Percentiles rank a stretch among this genome's conserved stretches.
Conservation (phyloP, 1,140 invertebrate species). For the Micrasema minimum region DNA sequence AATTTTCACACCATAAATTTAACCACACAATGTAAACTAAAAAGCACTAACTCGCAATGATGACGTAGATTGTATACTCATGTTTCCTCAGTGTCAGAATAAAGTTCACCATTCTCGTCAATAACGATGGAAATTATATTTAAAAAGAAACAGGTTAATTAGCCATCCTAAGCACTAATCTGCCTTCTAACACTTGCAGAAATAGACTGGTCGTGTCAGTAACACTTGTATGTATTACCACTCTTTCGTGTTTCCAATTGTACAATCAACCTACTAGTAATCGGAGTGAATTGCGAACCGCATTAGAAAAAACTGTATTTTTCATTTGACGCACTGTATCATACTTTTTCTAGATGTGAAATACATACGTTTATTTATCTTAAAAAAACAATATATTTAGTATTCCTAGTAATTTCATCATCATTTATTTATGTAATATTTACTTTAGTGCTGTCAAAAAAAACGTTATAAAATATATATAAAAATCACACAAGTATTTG, state of each 20-base stretch:
- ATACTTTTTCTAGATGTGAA: too few relatives aligned
- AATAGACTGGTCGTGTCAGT: slow-evolving; percentile 16
- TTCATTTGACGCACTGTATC: too few relatives aligned
- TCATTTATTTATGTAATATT: too few relatives aligned
- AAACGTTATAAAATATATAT: too few relatives aligned
- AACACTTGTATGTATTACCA: slow-evolving; percentile 5
- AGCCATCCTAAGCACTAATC: slow-evolving; percentile 16
- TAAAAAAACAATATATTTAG: too few relatives aligned
- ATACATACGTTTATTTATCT: too few relatives aligned
- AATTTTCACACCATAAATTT: too few relatives aligned
- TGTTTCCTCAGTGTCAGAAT: slow-evolving; percentile 30
- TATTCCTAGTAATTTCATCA: too few relatives aligned
- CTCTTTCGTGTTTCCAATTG: slow-evolving; percentile 14
- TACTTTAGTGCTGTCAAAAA: too few relatives aligned
- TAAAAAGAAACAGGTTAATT: not conserved
- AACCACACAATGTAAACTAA: too few relatives aligned
- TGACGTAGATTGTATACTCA: slow-evolving; percentile 42
- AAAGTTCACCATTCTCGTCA: slow-evolving; percentile 26
- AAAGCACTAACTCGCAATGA: slow-evolving; percentile 45
- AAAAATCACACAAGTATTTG: too few relatives aligned
- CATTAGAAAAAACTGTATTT: too few relatives aligned
- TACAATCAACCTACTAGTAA: slow-evolving; percentile 21
- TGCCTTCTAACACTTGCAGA: slow-evolving; percentile 23
- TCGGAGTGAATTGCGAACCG: not conserved
- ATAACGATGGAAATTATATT: not conserved